Percentiles rank a stretch among this genome's conserved stretches.
Evolutionary conservation across 2,113 vertebrate species (phyloP).

Genomic region (Cochlearius cochlearius): DNA sequence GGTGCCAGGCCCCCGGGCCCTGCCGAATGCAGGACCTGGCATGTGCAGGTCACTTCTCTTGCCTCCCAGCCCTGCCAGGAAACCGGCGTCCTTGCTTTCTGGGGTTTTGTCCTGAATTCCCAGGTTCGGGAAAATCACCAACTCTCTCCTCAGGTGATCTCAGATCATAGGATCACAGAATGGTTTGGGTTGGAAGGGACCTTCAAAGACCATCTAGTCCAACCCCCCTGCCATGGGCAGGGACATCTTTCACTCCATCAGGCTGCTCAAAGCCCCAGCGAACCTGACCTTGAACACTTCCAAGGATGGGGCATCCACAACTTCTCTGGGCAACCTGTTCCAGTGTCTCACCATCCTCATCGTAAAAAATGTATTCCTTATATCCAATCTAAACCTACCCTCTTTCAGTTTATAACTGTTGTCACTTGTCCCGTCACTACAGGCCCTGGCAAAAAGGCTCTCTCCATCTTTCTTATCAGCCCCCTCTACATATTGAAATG

Average conservation of each 20-base stretch:
- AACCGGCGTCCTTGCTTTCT: rapidly evolving
- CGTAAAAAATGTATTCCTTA: not conserved
- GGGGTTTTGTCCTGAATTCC: not conserved
- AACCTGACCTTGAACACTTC: rapidly evolving
- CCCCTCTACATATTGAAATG: not conserved
- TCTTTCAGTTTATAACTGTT: not conserved
- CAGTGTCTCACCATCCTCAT: not conserved
- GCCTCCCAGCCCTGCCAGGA: not conserved
- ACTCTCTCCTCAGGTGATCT: not conserved
- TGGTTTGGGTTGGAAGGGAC: not conserved
- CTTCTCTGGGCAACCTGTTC: not conserved
- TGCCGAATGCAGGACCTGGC: not conserved
- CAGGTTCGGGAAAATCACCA: not conserved
- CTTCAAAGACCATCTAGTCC: not conserved
- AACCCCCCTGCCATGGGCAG: rapidly evolving
- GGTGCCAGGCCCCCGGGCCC: not conserved
- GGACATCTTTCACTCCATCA: not conserved
- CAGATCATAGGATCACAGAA: not conserved
- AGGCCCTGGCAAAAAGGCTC: not conserved
- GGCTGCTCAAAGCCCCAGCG: rapidly evolving
- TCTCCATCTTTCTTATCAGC: not conserved
- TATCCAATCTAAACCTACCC: not conserved
- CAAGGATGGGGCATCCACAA: not conserved
- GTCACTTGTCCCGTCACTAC: not conserved
- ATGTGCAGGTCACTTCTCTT: not conserved